Evolutionary conservation across 1,140 invertebrate species (phyloP).

Genomic region (Drosophila obscura): DNA sequence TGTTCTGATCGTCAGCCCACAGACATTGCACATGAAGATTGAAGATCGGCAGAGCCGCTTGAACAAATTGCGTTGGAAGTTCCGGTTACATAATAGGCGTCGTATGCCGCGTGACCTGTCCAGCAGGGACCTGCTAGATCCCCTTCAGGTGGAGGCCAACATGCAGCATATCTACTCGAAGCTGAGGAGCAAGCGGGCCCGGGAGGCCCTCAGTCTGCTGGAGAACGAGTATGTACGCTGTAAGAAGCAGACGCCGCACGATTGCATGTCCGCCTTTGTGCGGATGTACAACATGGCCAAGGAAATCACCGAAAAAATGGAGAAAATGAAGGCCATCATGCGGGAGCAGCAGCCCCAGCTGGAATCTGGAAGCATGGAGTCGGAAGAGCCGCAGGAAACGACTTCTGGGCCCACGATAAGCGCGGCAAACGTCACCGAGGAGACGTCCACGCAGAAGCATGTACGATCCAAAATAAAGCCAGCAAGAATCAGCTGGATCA

Average conservation of each 20-base stretch:
- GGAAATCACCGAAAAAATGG: conserved; percentile 75
- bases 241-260: conserved; percentile 67
- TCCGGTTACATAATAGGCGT: conserved; percentile 45
- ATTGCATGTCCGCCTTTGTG: conserved; percentile 74
- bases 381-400: conserved; percentile 11
- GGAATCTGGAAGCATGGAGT: conserved; percentile 43
- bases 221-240: conserved; percentile 69
- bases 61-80: conserved; percentile 61
- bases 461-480: conserved; percentile 63
- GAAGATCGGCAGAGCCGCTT: conserved; percentile 40
- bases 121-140: conserved; percentile 52
- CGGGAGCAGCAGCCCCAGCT: conserved; percentile 50
- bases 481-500: conserved; percentile 70
- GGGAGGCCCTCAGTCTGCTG: conserved; percentile 50
- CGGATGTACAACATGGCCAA: conserved; percentile 75
- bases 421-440: conserved; percentile 12
- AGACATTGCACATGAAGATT: conserved; percentile 54
- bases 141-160: conserved; percentile 53
- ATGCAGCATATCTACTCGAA: conserved; percentile 58
- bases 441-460: conserved; percentile 42
- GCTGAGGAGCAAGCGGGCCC: conserved; percentile 63
- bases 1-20: conserved; percentile 40
- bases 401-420: conserved; percentile 10
- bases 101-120: conserved; percentile 26
- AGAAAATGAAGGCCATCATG: conserved; percentile 77